Conservation (phyloP, 2,113 vertebrate species). For the Scytalopus superciliaris region DNA sequence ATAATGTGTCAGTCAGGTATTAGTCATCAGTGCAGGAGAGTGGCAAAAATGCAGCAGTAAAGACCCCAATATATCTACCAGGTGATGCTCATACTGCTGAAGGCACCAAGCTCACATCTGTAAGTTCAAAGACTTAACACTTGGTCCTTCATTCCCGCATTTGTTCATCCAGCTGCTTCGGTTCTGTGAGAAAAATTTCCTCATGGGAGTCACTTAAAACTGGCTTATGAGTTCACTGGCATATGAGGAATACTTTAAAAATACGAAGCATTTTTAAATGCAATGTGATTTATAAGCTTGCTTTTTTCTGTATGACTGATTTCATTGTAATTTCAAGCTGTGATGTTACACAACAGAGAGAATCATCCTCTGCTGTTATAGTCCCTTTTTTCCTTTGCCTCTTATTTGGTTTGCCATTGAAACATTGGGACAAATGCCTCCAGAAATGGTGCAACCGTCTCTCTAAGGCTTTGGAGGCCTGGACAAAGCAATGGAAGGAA, state of each 20-base stretch:
- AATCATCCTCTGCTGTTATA: constrained; percentile 24
- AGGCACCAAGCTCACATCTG: not conserved
- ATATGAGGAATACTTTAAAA: not conserved
- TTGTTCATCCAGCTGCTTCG: not conserved
- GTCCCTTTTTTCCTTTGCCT: constrained; percentile 28
- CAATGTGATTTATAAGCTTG: constrained; percentile 19
- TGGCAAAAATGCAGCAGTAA: not conserved
- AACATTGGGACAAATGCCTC: constrained; percentile 49
- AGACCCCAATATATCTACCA: not conserved
- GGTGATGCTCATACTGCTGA: not conserved
- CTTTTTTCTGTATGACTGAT: constrained; percentile 28
- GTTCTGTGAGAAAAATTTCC: not conserved
- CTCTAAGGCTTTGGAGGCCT: constrained; percentile 44
- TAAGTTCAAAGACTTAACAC: not conserved
- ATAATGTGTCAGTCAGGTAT: not conserved
- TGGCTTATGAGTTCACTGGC: not conserved
- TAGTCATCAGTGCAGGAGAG: not conserved
- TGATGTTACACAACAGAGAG: constrained; percentile 53
- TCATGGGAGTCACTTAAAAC: not conserved
- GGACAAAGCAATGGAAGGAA: constrained; percentile 46
- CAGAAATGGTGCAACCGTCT: constrained; percentile 52
- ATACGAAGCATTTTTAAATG: constrained; percentile 1
- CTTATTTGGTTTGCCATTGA: constrained; percentile 32
- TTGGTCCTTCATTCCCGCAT: not conserved
- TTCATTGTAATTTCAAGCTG: constrained; percentile 56